Evolutionary conservation across 2,797 vertebrate genomes (phyloP).

Genomic region (Martes flavigula): DNA sequence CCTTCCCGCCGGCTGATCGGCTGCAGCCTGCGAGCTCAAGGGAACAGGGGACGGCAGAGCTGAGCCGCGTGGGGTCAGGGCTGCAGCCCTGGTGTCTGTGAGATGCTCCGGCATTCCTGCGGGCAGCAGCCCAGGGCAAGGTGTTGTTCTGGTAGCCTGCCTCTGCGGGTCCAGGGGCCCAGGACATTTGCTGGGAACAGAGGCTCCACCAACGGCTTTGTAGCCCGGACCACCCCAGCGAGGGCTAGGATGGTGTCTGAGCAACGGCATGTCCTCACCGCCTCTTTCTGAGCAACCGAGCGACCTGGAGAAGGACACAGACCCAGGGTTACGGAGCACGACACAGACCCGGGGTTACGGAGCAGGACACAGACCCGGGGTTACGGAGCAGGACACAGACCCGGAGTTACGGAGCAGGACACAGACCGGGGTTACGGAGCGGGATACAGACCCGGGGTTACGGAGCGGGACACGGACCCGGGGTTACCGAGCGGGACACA

Average conservation of each 20-base stretch:
- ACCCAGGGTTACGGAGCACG: background rate
- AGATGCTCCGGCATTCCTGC: constrained; percentile 72
- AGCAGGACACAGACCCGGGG: too few relatives aligned
- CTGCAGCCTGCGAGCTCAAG: constrained; percentile 63
- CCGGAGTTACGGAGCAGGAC: too few relatives aligned
- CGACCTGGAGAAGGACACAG: constrained; percentile 70
- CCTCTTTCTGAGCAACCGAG: constrained; percentile 73
- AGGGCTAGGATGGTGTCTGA: constrained; percentile 75
- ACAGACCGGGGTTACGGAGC: too few relatives aligned
- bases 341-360: too few relatives aligned
- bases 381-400: background rate
- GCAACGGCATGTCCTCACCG: constrained; percentile 60
- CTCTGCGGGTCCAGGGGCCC: constrained; percentile 84
- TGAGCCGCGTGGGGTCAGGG: constrained; percentile 79
- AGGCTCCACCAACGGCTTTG: constrained; percentile 32
- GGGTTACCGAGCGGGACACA: too few relatives aligned
- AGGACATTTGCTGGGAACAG: constrained; percentile 79
- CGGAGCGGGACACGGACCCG: too few relatives aligned
- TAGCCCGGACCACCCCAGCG: constrained; percentile 26
- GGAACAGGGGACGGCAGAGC: constrained; percentile 71
- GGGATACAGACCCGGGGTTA: too few relatives aligned
- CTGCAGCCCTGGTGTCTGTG: constrained; percentile 69
- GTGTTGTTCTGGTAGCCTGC: constrained; percentile 67
- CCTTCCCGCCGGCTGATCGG: background rate
- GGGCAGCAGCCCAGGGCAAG: constrained; percentile 55